Evolutionary conservation across 2,888 invertebrate species (phyloP), one percentile per base, ranked within the genome.

Genomic region (Eulithis prunata): DNA sequence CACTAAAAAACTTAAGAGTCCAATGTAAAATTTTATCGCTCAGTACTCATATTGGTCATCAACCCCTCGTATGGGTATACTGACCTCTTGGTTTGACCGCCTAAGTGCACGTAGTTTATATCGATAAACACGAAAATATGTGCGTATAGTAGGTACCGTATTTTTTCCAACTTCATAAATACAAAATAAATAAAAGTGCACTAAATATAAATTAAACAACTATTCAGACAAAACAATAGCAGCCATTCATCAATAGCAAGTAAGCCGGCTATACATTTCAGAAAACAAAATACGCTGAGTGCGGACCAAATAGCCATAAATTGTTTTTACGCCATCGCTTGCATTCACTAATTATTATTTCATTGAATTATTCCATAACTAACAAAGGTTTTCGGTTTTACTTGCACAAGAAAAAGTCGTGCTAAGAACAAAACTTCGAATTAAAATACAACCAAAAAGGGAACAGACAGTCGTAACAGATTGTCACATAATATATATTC

Each of bases 321-420:
- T 79, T 75, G 77, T 77, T 71, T 71, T 73, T 69, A 62, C 71
- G 66, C 73, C 72, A 76, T 77, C 73, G 79, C 72, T 76, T 77
- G 75, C 78, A 76, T 74, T 73, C 73, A 73, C 78, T 77, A 77
- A 80, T 80, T 77, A 79, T 80, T 77, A 79, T 78, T 80, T 75
- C 76, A 76, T 74, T 76, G 71, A 74, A 77, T 75, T 74, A 72
- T 72, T 76, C 66, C 21, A 21, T 21, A 21, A 49, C 49, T 21
- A 21, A 21, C 21, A 49, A 49, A 11, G 3, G 21, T 21, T 4
- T 49, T 10, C 21, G 49, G 49, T 0, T 49, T 49, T 21, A 49
- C 21, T 49, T 21, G 49, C 21, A 49, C 49, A 49, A 49, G 41
- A 41, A 41, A 21, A 21, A 21, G 21, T 2, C 21, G 1, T 21